A percentile compares a stretch with the other conserved stretches of the same genome.
Conservation (phyloP, 2,888 invertebrate species). For the Aphodius granarius region DNA sequence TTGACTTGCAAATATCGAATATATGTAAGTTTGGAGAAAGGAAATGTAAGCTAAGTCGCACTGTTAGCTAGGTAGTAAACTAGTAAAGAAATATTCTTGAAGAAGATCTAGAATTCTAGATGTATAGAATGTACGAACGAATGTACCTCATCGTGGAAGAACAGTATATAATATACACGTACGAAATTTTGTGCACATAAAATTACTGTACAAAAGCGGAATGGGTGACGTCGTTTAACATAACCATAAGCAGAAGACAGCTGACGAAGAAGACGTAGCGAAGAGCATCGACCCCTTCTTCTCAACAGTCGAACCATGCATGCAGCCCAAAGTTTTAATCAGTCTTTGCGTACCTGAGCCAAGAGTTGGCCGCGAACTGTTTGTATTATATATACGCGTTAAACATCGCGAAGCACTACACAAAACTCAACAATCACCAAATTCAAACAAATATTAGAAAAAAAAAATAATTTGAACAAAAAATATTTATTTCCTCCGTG, state of each 20-base stretch:
- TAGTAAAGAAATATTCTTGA: too few species aligned
- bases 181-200: not conserved
- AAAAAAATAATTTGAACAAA: not conserved
- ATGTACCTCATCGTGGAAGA: too few species aligned
- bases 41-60: too few species aligned
- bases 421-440: not conserved
- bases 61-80: too few species aligned
- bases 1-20: too few species aligned
- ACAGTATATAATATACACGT: too few species aligned
- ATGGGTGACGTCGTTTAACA: not conserved
- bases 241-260: conserved; percentile 30
- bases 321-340: conserved; percentile 23
- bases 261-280: conserved; percentile 36
- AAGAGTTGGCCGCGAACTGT: conserved; percentile 7
- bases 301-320: conserved; percentile 1
- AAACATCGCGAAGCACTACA: not conserved
- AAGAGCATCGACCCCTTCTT: conserved; percentile 41
- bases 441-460: not conserved
- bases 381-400: not conserved
- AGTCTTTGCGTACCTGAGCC: conserved; percentile 26
- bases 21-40: too few species aligned
- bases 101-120: too few species aligned
- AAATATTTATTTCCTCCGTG: not conserved
- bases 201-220: not conserved
- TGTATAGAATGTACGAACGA: too few species aligned